Evolutionary conservation across 1,140 invertebrate genomes (phyloP).

Genomic region (Grapholita molesta): DNA sequence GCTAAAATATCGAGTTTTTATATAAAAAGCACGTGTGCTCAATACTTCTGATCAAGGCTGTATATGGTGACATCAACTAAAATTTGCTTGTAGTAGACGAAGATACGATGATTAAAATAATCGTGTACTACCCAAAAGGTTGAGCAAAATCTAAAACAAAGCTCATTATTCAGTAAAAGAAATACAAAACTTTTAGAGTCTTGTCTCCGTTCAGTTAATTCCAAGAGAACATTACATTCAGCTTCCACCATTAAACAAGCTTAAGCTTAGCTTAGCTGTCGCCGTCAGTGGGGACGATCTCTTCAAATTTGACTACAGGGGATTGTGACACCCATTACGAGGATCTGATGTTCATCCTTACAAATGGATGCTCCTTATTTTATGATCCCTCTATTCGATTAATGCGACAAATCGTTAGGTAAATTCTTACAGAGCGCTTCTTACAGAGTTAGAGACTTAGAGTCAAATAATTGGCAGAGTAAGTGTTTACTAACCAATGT

Average conservation of each 20-base stretch:
- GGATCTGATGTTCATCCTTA: conserved; percentile 8
- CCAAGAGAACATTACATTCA: conserved; percentile 22
- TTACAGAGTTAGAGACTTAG: too few species aligned
- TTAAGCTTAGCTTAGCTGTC: conserved; percentile 16
- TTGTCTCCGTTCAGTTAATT: conserved; percentile 9
- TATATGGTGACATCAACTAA: too few species aligned
- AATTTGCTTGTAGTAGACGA: too few species aligned
- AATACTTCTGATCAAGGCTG: too few species aligned
- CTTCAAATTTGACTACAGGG: conserved; percentile 17
- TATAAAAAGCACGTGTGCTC: too few species aligned
- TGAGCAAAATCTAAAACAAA: not conserved
- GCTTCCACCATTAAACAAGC: conserved; percentile 20
- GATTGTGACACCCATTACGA: conserved; percentile 2
- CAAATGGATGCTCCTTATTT: conserved; percentile 20
- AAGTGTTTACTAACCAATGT: too few species aligned
- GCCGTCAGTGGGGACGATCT: not conserved
- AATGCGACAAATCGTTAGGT: too few species aligned
- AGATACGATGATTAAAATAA: too few species aligned
- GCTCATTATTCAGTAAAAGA: not conserved
- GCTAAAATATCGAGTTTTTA: too few species aligned
- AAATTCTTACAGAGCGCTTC: too few species aligned
- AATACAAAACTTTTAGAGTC: conserved; percentile 10
- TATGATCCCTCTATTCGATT: not conserved
- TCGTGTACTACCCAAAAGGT: not conserved
- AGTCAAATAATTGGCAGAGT: too few species aligned